A percentile compares a stretch with the other conserved stretches of the same genome.
These are phyloP conservation scores for Cantharis rufa DNA, from an alignment of 2,888 invertebrate species.

Conservation along the genomic window DNA sequence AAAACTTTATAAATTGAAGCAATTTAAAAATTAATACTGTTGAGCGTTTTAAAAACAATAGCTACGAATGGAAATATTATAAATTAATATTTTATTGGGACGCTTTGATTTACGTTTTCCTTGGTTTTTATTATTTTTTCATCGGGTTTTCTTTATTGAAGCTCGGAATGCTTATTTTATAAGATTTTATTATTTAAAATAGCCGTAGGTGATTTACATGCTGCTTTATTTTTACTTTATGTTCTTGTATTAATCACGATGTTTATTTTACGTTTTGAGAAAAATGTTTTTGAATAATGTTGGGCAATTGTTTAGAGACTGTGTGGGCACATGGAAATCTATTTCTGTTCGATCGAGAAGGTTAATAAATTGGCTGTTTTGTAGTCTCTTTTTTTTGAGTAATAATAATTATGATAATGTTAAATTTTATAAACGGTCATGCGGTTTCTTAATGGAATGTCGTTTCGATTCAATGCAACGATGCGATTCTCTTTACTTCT, in stretches of 20 bases:
- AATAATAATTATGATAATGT: neutral
- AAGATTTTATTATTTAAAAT: neutral
- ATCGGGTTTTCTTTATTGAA: neutral
- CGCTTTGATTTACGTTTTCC: neutral
- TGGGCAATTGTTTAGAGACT: constrained; percentile 17
- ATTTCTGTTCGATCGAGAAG: neutral
- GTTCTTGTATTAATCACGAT: constrained; percentile 36
- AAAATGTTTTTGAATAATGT: constrained; percentile 34
- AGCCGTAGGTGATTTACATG: neutral
- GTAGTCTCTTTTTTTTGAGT: neutral
- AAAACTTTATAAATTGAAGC: neutral
- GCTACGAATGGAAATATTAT: neutral
- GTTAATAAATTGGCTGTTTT: neutral
- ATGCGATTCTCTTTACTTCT: constrained; percentile 29
- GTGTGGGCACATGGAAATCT: neutral
- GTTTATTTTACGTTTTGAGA: constrained; percentile 32
- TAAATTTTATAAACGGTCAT: constrained; percentile 24
- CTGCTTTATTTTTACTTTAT: constrained; percentile 10
- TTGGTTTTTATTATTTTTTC: neutral
- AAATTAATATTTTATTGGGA: neutral
- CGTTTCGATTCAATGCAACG: constrained; percentile 10
- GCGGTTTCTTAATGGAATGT: constrained; percentile 25
- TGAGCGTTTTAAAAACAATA: neutral
- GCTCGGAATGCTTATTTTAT: neutral
- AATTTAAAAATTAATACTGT: neutral